Base-by-base conservation (phyloP, 2,113 vertebrate species). In the Ailuropoda melanoleuca region DNA sequence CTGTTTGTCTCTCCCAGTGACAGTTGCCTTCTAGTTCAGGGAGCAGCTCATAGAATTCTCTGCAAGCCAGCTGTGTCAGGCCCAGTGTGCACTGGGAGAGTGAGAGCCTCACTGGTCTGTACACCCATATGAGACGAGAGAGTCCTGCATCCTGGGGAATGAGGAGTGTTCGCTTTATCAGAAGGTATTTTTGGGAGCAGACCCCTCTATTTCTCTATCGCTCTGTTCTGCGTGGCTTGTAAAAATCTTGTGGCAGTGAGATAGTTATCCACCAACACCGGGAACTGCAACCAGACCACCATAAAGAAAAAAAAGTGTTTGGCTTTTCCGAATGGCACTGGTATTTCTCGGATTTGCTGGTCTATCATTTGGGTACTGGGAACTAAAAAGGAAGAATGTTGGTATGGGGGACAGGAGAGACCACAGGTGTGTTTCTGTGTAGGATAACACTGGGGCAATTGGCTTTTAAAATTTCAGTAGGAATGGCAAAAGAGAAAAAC, bases 1-100 rank as follows among this genome's bases (percentile, higher is more conserved):
- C 31, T 53, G 29, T 89, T 90, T 95, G 68, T 70, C 62, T 96
- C 89, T 64, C 81, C 31, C 29, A 74, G 46, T 90, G 93, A 77
- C 29, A 34, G 82, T 77, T 88, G 31, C 77, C 58, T 83, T 97
- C 34, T 60, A 50, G 78, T 94, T 92, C 83, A 72, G 83, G 90
- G 92, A 96, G 72, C 58, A 70, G 83, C 56, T 66, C 58, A 18
- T 31, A 77, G 50, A 87, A 80, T 34, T 29, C 14, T 60, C 19
- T 9, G 26, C 37, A 64, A 78, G 84, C 24, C 56, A 66, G 94
- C 43, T 72, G 24, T 56, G 24, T 84, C 75, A 64, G 91, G 14
- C 50, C 48, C 26, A 46, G n/a, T 39, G 14, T 46, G 4, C 55
- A 14, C 13, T 0, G 21, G 43, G 58, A 66, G 83, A 86, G 2